Base-by-base conservation (phyloP, 2,797 vertebrate genomes). In the Pangasius macronema region DNA sequence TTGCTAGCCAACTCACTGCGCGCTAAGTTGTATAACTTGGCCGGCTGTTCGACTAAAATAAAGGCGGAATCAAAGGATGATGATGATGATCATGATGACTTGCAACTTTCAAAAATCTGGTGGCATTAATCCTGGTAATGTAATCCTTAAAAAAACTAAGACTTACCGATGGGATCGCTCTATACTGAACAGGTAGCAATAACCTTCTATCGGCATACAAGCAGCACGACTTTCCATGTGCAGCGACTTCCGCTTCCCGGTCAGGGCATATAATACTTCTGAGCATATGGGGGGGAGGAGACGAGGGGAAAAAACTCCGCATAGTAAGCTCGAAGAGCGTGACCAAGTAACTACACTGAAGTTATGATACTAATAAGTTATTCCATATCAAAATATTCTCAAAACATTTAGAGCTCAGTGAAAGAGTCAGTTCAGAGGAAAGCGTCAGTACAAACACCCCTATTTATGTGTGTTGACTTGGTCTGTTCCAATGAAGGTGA, bases 401-500 rank as follows among this genome's bases (percentile, higher is more conserved):
- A 42, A 22, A 18, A 20, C 10, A 9, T 5, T 7, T 18, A 5
- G 3, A 11, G 18, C 4, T 53, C 7, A 6, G 18, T 5, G 8
- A 22, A 42, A 42, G 5, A 11, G 14, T 8, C 0, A 0, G 2
- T 0, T 30, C 0, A 5, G n/a, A 24, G 49, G 0, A 1, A 14
- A 1, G 18, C 8, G 0, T 46, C 16, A 9, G 51, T 33, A 6
- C 0, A 7, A 22, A 83, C 82, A 65, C 57, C 79, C 24, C 55
- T 27, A 3, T 63, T 20, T 67, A 5, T 9, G 51, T 30, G 42
- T 11, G n/a, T 2, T 18, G 20, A 82, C 90, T 84, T 95, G 95
- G 87, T 92, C 89, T 0, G 91, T 92, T 93, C 95, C 95, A 92
- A 90, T 96, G 95, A 97, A 97, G 96, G 96, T 97, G 95, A 97